Base-by-base conservation (phyloP, 2,113 vertebrate genomes). In the Dipodomys spectabilis region DNA sequence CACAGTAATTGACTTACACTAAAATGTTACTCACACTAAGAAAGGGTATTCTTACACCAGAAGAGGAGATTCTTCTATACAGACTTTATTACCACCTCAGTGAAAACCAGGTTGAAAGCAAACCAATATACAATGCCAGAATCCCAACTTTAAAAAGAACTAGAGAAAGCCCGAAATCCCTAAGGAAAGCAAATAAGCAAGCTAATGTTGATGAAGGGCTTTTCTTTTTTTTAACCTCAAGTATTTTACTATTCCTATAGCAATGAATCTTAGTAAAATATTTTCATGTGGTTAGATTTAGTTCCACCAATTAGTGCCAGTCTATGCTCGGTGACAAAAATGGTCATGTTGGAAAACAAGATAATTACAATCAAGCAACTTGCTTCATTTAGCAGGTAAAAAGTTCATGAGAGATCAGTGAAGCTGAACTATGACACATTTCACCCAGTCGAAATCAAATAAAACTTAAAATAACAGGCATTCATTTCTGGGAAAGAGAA, bases 1-100 rank as follows among this genome's bases (percentile, higher is more conserved):
- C 92, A 94, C 20, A 95, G 81, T 94, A 85, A 96, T 12, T 93
- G 82, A 96, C 86, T 96, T 95, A 96, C 84, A 96, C 78, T 94
- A 96, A 96, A 96, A 94, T 82, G 91, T 94, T 89, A 94, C 86
- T 95, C 78, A 92, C 88, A 75, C 71, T 68, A 88, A 65, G 74
- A 90, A 94, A 96, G 65, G 72, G 62, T 92, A 88, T 89, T 95
- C 88, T 86, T 83, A 85, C 32, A 44, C 30, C 32, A 87, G 44
- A 69, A 80, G 32, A 72, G 28, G 67, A 84, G 82, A 71, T 94
- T 92, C 72, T 95, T 45, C 73, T 78, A 80, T n/a, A 74, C 16
- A 91, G 57, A 82, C 23, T 95, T 95, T 68, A 95, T 90, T 93
- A 94, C 77, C 35, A 88, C 35, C 49, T 94, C 39, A 90, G 49